Conservation (phyloP, 2,888 invertebrate species). For the Microctonus brassicae region DNA sequence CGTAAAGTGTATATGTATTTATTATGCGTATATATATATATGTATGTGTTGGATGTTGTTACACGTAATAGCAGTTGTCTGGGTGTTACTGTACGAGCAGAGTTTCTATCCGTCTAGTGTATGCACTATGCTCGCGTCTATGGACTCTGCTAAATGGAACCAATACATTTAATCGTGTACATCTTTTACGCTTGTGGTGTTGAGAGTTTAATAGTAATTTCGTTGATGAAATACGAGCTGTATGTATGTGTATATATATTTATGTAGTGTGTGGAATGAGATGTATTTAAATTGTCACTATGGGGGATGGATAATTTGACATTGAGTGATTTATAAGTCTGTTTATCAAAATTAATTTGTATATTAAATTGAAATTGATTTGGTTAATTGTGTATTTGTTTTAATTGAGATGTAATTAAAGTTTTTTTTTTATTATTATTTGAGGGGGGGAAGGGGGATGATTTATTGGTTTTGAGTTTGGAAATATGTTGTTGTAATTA, state of each 20-base stretch:
- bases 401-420: too few species aligned
- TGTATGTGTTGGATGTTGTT: not conserved
- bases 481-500: too few species aligned
- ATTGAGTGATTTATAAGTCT: not conserved
- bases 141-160: conserved; percentile 1
- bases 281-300: not conserved
- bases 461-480: too few species aligned
- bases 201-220: not conserved
- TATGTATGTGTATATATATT: too few species aligned
- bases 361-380: too few species aligned
- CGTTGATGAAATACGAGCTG: not conserved
- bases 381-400: too few species aligned
- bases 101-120: conserved; percentile 6
- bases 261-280: not conserved
- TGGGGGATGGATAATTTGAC: not conserved
- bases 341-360: too few species aligned
- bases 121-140: not conserved
- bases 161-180: conserved; percentile 4
- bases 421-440: too few species aligned
- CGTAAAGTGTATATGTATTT: not conserved
- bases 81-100: not conserved
- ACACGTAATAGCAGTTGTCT: conserved; percentile 9
- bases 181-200: conserved; percentile 6
- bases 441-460: too few species aligned
- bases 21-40: not conserved